Base-by-base conservation (phyloP, 2,113 vertebrate genomes). In the Tupaia tana region DNA sequence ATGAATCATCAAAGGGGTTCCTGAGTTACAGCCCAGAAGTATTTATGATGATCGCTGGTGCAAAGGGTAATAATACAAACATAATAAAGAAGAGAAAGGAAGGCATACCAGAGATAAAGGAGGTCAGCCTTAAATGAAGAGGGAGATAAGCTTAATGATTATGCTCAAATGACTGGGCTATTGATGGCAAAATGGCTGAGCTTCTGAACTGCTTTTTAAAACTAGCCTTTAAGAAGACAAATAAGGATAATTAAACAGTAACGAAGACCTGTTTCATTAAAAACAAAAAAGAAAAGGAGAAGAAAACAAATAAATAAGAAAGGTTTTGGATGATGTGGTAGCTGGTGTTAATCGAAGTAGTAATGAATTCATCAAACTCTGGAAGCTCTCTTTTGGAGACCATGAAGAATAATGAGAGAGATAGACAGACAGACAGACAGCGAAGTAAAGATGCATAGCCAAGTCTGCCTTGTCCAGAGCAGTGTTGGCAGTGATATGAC, bases 171-270 rank as follows among this genome's bases (percentile, higher is more conserved):
- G 95, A 95, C 97, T 88, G 95, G 89, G 88, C 93, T 97, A 77
- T 92, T 86, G 93, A 94, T 96, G 95, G 88, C 85, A 67, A 92
- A 94, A 94, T 93, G 88, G 85, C 87, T 86, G 74, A 91, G 91
- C 86, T 95, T 66, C 96, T 74, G 93, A 96, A 96, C 86, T 90
- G 92, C 95, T 96, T 97, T 93, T 95, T 93, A 95, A 96, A 93
- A 93, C 91, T 93, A 87, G 84, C 96, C 94, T 96, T 97, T 98
- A 93, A 95, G 93, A 95, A 98, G 96, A 97, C 84, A 97, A 97
- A 97, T 95, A 97, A 97, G 93, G 94, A 95, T 94, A 96, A 97
- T 96, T 94, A 97, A 92, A 66, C 43, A 87, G 86, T 94, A 97
- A 91, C 95, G 91, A 97, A 96, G 93, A 95, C 96, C 74, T 15